Conservation (phyloP, 2,888 invertebrate species). For the Zygothrica quintamaculata region DNA sequence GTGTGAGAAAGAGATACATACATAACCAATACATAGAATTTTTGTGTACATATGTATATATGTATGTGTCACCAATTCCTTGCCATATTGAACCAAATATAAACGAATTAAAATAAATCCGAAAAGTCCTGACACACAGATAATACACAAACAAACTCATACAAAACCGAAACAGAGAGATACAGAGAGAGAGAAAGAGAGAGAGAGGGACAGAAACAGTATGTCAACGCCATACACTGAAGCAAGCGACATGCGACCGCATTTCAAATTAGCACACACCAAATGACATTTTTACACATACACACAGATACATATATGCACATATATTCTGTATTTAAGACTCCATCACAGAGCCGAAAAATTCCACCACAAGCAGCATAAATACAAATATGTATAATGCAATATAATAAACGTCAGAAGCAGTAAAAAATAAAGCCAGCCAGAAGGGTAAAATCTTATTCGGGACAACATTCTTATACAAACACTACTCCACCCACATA, state of each 20-base stretch:
- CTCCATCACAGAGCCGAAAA: constrained; percentile 27
- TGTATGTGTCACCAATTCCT: constrained; percentile 47
- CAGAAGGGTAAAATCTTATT: constrained; percentile 46
- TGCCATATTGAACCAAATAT: constrained; percentile 63
- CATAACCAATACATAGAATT: too few species aligned
- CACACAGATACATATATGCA: constrained; percentile 10
- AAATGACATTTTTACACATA: constrained; percentile 32
- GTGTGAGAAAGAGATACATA: constrained; percentile 5
- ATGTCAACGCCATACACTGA: constrained; percentile 38
- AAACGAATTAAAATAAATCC: constrained; percentile 74
- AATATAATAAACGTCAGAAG: constrained; percentile 77
- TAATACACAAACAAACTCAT: constrained; percentile 17
- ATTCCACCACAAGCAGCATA: constrained; percentile 61
- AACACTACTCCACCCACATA: not conserved
- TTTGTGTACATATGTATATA: constrained; percentile 4
- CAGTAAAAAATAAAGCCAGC: constrained; percentile 44
- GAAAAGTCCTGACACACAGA: constrained; percentile 50
- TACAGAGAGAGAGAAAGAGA: constrained; percentile 13
- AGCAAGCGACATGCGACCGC: constrained; percentile 58
- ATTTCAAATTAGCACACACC: constrained; percentile 74
- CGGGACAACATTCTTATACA: constrained; percentile 11
- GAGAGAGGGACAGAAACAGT: constrained; percentile 3
- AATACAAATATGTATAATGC: constrained; percentile 72
- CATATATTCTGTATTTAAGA: constrained; percentile 46
- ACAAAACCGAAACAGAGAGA: constrained; percentile 19